Evolutionary conservation across 2,888 invertebrate species (phyloP).

Genomic region (Meteorus cinctellus): DNA sequence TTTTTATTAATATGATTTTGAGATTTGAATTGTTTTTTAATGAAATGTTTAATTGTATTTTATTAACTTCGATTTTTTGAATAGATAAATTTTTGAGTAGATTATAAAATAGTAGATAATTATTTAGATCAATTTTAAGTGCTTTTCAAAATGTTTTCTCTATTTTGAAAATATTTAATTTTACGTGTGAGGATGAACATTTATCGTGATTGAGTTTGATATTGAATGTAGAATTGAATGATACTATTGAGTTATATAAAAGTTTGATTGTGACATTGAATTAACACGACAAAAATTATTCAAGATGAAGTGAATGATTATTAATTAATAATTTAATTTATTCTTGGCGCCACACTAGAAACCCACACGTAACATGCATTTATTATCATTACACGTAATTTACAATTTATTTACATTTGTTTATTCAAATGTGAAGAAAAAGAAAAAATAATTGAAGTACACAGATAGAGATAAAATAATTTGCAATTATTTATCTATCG

Average conservation of each 20-base stretch:
- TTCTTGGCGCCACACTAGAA: constrained; percentile 3
- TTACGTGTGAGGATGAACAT: too few species aligned
- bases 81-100: too few species aligned
- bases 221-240: background rate
- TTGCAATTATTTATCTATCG: background rate
- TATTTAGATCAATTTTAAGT: too few species aligned
- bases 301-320: background rate
- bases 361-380: background rate
- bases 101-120: too few species aligned
- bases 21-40: too few species aligned
- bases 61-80: too few species aligned
- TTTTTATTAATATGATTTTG: background rate
- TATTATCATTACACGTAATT: background rate
- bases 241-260: background rate
- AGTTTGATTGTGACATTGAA: background rate
- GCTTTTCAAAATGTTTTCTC: too few species aligned
- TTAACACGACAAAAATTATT: background rate
- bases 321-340: background rate
- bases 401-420: constrained; percentile 3
- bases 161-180: too few species aligned
- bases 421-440: background rate
- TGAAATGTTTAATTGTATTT: too few species aligned
- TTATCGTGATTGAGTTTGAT: background rate
- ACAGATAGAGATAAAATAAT: background rate
- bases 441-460: background rate